A percentile compares a stretch with the other conserved stretches of the same genome.
phyloP scores from a whole-genome alignment of 2,888 invertebrate genomes.

The Crioceris asparagi region DNA sequence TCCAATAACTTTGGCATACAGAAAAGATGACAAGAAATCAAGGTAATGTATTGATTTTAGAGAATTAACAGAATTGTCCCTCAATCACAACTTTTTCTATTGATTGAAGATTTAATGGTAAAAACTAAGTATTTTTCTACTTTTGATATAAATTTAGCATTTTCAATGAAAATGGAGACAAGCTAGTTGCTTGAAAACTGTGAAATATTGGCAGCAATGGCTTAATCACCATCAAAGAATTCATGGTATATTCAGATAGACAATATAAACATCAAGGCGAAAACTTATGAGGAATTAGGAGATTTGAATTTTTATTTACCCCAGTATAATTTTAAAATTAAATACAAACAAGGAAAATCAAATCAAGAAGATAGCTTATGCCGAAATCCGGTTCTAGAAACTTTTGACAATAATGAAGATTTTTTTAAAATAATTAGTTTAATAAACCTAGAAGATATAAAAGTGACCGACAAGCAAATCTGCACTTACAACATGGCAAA shows the following conservation, averaged over 20 bases:
- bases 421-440: not conserved
- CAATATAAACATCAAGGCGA: too few species aligned
- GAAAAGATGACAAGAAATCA: not conserved
- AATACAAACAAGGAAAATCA: not conserved
- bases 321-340: not conserved
- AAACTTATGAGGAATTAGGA: too few species aligned
- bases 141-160: too few species aligned
- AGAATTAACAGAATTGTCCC: too few species aligned
- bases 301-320: not conserved
- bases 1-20: not conserved
- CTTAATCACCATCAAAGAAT: not conserved
- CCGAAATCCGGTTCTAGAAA: not conserved
- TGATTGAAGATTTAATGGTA: too few species aligned
- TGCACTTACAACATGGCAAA: too few species aligned
- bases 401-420: not conserved
- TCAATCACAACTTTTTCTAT: too few species aligned
- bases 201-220: not conserved
- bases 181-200: too few species aligned
- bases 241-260: not conserved
- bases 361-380: not conserved
- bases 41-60: too few species aligned
- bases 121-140: too few species aligned
- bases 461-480: too few species aligned
- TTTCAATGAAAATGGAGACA: too few species aligned
- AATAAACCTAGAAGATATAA: not conserved